Conservation (phyloP, 2,113 vertebrate genomes). For the Colinus virginianus region DNA sequence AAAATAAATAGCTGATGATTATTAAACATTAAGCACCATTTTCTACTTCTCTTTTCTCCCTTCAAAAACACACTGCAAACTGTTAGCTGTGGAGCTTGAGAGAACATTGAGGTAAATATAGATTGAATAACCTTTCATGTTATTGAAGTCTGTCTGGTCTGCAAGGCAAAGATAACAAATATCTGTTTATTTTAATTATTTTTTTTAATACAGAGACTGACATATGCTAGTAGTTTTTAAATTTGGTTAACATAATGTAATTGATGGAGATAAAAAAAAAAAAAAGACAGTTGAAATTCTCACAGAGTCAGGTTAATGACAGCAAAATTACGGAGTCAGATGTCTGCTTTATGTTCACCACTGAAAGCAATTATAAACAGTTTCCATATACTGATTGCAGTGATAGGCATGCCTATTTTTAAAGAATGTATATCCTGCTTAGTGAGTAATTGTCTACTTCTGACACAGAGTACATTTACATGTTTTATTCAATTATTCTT, state of each 20-base stretch:
- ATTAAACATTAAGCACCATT: not conserved
- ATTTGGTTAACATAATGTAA: not conserved
- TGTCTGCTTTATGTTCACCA: not conserved
- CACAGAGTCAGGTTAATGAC: not conserved
- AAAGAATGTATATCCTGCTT: not conserved
- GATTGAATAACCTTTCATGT: not conserved
- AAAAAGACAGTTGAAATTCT: not conserved
- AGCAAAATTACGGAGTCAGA: not conserved
- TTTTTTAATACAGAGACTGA: not conserved
- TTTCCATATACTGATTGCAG: not conserved
- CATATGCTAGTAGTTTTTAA: not conserved
- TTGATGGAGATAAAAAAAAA: not conserved
- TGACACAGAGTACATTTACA: not conserved
- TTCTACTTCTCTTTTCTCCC: not conserved
- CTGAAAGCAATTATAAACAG: not conserved
- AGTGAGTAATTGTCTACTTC: not conserved
- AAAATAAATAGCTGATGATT: not conserved
- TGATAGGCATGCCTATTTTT: not conserved
- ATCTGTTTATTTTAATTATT: not conserved
- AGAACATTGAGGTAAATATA: not conserved
- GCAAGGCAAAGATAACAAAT: not conserved
- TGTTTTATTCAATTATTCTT: not conserved
- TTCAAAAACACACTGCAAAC: not conserved
- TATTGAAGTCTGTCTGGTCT: not conserved
- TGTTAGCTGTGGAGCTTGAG: not conserved